A percentile compares a stretch with the other conserved stretches of the same genome.
Evolutionary conservation across 2,888 invertebrate genomes (phyloP).

Genomic region (Argynnis bischoffii): DNA sequence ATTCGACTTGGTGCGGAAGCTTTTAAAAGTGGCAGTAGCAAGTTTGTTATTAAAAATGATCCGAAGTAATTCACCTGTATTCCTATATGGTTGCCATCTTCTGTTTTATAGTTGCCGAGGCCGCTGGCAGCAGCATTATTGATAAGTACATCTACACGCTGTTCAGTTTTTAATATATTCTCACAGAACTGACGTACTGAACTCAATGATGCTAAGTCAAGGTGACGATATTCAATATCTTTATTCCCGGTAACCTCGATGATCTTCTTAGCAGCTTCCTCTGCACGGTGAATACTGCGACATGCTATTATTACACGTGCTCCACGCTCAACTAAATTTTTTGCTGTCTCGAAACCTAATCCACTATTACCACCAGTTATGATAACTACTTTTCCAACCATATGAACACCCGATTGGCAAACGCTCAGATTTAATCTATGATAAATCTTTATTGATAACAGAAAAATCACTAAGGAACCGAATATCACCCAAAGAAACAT

Average conservation of each 20-base stretch:
- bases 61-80: slow-evolving; percentile 82
- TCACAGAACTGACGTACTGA: slow-evolving; percentile 70
- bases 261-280: slow-evolving; percentile 44
- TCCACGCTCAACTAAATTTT: slow-evolving; percentile 53
- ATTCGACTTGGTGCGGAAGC: slow-evolving; percentile 70
- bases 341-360: slow-evolving; percentile 58
- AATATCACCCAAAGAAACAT: background rate
- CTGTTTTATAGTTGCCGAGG: slow-evolving; percentile 52
- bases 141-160: slow-evolving; percentile 61
- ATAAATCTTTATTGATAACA: slow-evolving; percentile 6
- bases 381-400: slow-evolving; percentile 33
- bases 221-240: slow-evolving; percentile 39
- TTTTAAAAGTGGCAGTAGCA: slow-evolving; percentile 58
- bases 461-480: background rate
- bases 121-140: slow-evolving; percentile 65
- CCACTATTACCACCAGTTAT: slow-evolving; percentile 49
- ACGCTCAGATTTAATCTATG: background rate
- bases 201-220: slow-evolving; percentile 51
- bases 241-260: slow-evolving; percentile 39
- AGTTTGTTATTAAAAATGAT: slow-evolving; percentile 83
- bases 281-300: slow-evolving; percentile 48
- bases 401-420: slow-evolving; percentile 1
- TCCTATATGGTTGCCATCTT: slow-evolving; percentile 81
- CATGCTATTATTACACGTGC: slow-evolving; percentile 58
- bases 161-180: slow-evolving; percentile 54